A percentile compares a stretch with the other conserved stretches of the same genome.
Evolutionary conservation across 2,888 invertebrate genomes (phyloP).

Genomic region (Lathronympha strigana): DNA sequence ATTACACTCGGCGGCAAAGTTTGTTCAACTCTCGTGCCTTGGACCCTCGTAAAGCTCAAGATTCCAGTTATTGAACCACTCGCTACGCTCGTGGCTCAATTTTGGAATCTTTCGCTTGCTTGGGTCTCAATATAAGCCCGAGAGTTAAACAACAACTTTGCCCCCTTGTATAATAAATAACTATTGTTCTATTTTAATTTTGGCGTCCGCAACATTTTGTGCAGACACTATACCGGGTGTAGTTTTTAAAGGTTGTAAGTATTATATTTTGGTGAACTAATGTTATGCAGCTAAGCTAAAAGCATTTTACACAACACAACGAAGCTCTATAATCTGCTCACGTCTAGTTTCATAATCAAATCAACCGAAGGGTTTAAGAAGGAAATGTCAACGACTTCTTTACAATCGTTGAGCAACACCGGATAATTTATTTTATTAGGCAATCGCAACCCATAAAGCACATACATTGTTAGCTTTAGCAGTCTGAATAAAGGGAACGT

Average conservation of each 20-base stretch:
- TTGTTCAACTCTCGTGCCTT: too few relatives aligned
- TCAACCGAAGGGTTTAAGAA: slow-evolving; percentile 33
- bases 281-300: background rate
- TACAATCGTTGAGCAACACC: slow-evolving; percentile 38
- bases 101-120: too few relatives aligned
- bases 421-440: slow-evolving; percentile 39
- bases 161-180: too few relatives aligned
- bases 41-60: too few relatives aligned
- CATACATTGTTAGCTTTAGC: slow-evolving; percentile 26
- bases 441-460: slow-evolving; percentile 34
- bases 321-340: slow-evolving; percentile 16
- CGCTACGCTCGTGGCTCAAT: too few relatives aligned
- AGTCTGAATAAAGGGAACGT: slow-evolving; percentile 28
- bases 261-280: background rate
- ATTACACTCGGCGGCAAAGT: too few relatives aligned
- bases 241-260: background rate
- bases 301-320: background rate
- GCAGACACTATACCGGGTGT: background rate
- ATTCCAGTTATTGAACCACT: too few relatives aligned
- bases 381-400: slow-evolving; percentile 41
- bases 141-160: too few relatives aligned
- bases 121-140: too few relatives aligned
- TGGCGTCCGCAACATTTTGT: background rate
- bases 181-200: too few relatives aligned
- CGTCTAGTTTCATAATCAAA: slow-evolving; percentile 32